Percentiles rank a stretch among this genome's conserved stretches.
Evolutionary conservation across 2,113 vertebrate genomes (phyloP).

Genomic region (Scartelaos histophorus): DNA sequence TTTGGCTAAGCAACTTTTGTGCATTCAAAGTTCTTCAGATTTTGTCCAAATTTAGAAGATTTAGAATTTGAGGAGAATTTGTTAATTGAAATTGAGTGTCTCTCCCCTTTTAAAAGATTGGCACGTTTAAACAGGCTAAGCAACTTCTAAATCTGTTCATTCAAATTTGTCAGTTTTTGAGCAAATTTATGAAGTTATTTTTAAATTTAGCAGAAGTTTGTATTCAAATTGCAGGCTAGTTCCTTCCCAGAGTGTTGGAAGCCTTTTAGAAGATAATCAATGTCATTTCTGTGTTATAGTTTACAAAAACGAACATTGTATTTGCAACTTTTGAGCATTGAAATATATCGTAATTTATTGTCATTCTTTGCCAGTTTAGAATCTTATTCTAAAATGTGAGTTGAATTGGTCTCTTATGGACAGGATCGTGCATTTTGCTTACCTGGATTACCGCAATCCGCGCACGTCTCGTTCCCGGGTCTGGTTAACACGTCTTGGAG

Average conservation of each 20-base stretch:
- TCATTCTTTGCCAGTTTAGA: not conserved
- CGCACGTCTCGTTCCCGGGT: slow-evolving; percentile 67
- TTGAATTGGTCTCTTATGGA: too few species aligned
- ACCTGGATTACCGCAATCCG: slow-evolving; percentile 77
- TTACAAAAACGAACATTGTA: not conserved
- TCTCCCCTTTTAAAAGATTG: not conserved
- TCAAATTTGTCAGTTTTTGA: not conserved
- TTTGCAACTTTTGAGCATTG: not conserved
- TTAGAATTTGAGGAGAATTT: too few species aligned
- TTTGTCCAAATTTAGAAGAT: too few species aligned
- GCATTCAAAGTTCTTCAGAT: too few species aligned
- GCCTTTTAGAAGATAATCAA: not conserved
- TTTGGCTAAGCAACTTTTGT: too few species aligned
- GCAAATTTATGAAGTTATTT: not conserved
- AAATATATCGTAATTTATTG: too few species aligned
- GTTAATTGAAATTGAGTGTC: too few species aligned
- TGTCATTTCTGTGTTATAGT: not conserved
- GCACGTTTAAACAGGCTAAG: not conserved
- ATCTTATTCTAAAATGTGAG: not conserved
- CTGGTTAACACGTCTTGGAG: slow-evolving; percentile 66
- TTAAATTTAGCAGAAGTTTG: not conserved
- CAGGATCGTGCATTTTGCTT: not conserved
- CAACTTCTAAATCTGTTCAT: not conserved
- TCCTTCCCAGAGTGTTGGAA: too few species aligned
- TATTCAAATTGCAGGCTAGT: not conserved